Evolutionary conservation across 2,113 vertebrate species (phyloP).

Genomic region (Daubentonia madagascariensis): DNA sequence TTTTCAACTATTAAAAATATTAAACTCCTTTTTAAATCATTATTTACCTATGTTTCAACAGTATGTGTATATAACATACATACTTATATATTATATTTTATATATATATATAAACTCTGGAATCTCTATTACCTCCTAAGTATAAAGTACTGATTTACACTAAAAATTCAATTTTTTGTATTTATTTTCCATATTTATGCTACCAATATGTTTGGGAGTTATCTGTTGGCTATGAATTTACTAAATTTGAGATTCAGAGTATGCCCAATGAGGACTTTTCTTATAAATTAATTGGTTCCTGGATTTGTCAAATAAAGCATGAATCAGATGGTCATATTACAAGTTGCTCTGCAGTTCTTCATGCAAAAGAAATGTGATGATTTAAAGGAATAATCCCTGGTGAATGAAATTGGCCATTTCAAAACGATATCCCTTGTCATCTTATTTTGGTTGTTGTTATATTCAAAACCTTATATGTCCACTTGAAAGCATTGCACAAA

Average conservation of each 20-base stretch:
- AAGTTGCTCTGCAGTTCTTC: neutral
- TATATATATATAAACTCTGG: neutral
- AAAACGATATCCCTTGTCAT: neutral
- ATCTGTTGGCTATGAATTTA: neutral
- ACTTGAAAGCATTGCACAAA: neutral
- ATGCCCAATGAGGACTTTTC: neutral
- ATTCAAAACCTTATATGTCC: neutral
- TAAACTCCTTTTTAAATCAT: neutral
- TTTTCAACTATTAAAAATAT: slow-evolving; percentile 7
- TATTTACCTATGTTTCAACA: neutral
- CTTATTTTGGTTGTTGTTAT: neutral
- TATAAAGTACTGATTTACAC: neutral
- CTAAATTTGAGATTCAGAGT: neutral
- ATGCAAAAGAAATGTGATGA: slow-evolving; percentile 1
- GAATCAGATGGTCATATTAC: neutral
- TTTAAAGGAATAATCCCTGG: neutral
- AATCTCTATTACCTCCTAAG: neutral
- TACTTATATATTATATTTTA: neutral
- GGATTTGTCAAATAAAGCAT: slow-evolving; percentile 21
- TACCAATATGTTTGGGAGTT: neutral
- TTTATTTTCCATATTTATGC: neutral
- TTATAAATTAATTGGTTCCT: neutral
- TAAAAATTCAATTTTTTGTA: neutral
- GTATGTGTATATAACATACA: neutral
- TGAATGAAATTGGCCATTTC: neutral